Base-by-base conservation (phyloP, 2,797 vertebrate species). In the Gymnopithys bicolor region DNA sequence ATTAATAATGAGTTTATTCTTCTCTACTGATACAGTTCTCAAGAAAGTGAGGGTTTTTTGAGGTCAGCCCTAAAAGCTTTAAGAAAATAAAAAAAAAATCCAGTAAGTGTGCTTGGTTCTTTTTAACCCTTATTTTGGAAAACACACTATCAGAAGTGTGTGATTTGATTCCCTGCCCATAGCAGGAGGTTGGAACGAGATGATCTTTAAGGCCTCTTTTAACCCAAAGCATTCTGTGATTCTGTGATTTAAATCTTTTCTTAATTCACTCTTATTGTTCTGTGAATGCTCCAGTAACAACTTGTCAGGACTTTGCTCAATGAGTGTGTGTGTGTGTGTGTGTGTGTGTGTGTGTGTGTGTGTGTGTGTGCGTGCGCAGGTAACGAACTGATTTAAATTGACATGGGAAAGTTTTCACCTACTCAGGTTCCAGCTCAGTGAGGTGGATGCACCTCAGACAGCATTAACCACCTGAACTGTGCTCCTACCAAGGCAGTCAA, bases 371-470 rank as follows among this genome's bases (percentile, higher is more conserved):
- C 11, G 13, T 39, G 37, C 10, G 11, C 79, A 45, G 51, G 53
- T 63, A 83, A 56, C 0, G 0, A 45, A 22, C 52, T 0, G 0
- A 58, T 71, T 76, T 60, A 75, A 73, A 78, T 43, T 84, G 87
- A 66, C 39, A 23, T 49, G 73, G 46, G 77, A 88, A 92, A 90
- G 51, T 46, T 66, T 90, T 66, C 32, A 9, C 35, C 62, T 35
- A 10, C 56, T 86, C 43, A 55, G 58, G 63, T 85, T 90, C 84
- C 59, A 27, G 59, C 60, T 93, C 91, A 83, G 63, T 80, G 95
- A 92, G 64, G 64, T 86, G 87, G 59, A 73, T 76, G 84, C 64
- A 83, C 64, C 76, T 79, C 68, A 76, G 71, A 71, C 22, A 56
- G 58, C 58, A 45, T 92, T 71, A 76, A 93, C 56, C 28, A 22